phyloP scores from a whole-genome alignment of 2,797 vertebrate genomes.

The Hybognathus amarus region DNA sequence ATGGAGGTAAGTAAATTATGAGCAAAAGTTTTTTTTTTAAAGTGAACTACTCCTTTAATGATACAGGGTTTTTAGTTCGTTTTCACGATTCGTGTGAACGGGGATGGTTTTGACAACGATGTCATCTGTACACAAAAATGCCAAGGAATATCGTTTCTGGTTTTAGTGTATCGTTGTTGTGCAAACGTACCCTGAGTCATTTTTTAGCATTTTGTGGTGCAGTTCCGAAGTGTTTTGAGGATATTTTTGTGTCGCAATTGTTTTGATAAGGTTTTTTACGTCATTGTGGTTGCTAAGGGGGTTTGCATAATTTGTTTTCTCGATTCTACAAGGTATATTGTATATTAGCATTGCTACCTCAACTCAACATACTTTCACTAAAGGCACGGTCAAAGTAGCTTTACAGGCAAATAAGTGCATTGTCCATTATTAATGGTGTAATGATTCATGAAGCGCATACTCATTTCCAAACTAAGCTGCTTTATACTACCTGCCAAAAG shows the following conservation, averaged over 20 bases:
- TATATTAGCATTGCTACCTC: neutral
- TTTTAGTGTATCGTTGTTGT: too few species aligned
- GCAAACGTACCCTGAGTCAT: too few species aligned
- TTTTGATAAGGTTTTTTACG: too few species aligned
- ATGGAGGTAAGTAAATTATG: too few species aligned
- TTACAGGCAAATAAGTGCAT: neutral
- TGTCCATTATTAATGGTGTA: neutral
- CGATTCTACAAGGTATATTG: neutral
- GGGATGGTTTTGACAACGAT: too few species aligned
- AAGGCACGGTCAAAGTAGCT: neutral
- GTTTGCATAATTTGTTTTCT: neutral
- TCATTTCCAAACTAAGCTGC: neutral
- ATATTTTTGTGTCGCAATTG: neutral
- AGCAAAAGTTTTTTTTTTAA: too few species aligned
- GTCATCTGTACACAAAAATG: too few species aligned
- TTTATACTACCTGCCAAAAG: too few species aligned
- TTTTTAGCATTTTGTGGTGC: neutral
- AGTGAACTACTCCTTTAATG: too few species aligned
- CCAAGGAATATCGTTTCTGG: too few species aligned
- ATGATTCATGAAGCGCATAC: neutral
- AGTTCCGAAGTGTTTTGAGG: neutral
- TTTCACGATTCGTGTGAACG: too few species aligned
- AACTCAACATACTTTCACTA: neutral
- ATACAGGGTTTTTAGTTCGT: too few species aligned
- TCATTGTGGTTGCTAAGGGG: neutral